A percentile compares a stretch with the other conserved stretches of the same genome.
Conservation (phyloP, 1,140 invertebrate genomes). For the Dermatophagoides farinae region DNA sequence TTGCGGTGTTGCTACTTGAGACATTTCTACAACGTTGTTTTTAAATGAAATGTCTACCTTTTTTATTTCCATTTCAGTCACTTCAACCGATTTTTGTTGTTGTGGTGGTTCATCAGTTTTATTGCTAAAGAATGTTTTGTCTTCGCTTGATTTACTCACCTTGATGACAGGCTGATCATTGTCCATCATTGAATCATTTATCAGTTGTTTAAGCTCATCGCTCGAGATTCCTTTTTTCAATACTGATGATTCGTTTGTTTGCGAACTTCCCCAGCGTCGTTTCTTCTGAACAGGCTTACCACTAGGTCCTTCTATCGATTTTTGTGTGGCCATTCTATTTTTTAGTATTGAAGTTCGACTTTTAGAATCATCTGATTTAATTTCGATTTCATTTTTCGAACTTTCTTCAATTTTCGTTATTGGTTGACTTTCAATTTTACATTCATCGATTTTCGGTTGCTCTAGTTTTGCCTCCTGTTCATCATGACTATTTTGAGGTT, state of each 20-base stretch:
- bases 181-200: background rate
- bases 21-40: background rate
- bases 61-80: background rate
- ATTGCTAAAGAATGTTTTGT: too few species aligned
- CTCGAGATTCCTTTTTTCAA: constrained; percentile 10
- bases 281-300: background rate
- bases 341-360: background rate
- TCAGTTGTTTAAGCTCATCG: constrained; percentile 7
- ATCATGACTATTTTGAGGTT: too few species aligned
- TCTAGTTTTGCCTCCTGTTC: too few species aligned
- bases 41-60: background rate
- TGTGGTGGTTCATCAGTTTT: background rate
- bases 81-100: background rate
- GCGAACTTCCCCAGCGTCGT: constrained; percentile 1
- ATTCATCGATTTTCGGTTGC: background rate
- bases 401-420: background rate
- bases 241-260: background rate
- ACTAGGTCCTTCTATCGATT: background rate
- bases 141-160: constrained; percentile 6
- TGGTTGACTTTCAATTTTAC: background rate
- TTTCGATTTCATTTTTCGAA: background rate
- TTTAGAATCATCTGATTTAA: background rate
- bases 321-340: background rate
- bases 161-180: constrained; percentile 2
- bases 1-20: background rate